Conservation (phyloP, 2,113 vertebrate species). For the Marmota monax region DNA sequence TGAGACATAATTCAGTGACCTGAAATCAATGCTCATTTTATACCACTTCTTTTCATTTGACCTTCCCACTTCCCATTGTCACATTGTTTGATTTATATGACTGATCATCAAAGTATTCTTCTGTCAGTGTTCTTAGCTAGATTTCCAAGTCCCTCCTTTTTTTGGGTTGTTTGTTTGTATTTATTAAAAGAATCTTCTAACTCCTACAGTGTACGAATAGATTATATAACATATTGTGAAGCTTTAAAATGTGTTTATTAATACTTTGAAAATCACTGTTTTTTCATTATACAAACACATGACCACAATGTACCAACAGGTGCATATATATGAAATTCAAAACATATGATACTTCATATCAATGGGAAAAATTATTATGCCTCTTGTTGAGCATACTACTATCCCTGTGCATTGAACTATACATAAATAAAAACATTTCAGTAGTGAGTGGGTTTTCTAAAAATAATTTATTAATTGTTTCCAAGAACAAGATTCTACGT, state of each 20-base stretch:
- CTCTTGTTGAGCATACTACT: neutral
- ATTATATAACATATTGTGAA: neutral
- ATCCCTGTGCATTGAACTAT: neutral
- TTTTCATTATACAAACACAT: slow-evolving; percentile 4
- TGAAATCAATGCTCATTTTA: slow-evolving; percentile 35
- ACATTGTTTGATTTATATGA: slow-evolving; percentile 8
- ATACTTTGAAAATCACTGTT: neutral
- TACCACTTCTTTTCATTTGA: slow-evolving; percentile 35
- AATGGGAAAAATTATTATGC: neutral
- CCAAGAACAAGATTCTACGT: neutral
- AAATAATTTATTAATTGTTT: neutral
- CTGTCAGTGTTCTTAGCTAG: neutral
- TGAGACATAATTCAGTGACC: slow-evolving; percentile 34
- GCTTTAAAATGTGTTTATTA: neutral
- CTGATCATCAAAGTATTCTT: neutral
- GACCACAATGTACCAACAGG: neutral
- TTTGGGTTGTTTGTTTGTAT: neutral
- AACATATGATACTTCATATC: neutral
- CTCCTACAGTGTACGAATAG: neutral
- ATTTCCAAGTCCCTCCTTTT: neutral
- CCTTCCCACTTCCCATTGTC: slow-evolving; percentile 10
- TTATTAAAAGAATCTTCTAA: slow-evolving; percentile 45
- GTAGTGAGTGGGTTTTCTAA: neutral
- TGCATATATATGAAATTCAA: neutral
- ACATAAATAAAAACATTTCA: neutral